Evolutionary conservation across 2,113 vertebrate species (phyloP).

Genomic region (Petrocephalus microphthalmus): DNA sequence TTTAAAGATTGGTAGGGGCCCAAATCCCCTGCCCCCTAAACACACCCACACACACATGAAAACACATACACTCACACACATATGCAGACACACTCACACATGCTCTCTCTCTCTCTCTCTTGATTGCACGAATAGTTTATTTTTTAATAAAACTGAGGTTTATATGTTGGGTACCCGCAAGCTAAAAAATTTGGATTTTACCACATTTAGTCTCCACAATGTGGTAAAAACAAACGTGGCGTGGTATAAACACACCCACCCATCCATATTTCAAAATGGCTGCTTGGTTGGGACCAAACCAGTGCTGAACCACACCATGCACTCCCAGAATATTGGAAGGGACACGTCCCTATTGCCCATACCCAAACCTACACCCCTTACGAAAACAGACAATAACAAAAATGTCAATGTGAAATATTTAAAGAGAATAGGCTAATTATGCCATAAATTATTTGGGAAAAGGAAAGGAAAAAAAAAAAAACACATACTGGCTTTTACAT

Average conservation of each 20-base stretch:
- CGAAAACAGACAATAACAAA: neutral
- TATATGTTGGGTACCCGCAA: neutral
- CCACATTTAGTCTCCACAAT: neutral
- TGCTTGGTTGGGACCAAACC: too few species aligned
- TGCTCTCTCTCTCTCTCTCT: too few species aligned
- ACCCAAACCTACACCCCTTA: neutral
- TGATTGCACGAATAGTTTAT: neutral
- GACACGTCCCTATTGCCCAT: neutral
- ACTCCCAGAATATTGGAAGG: neutral
- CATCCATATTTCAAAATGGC: too few species aligned
- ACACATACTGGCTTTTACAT: neutral
- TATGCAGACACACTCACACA: too few species aligned
- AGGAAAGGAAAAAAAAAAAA: neutral
- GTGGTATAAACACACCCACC: too few species aligned
- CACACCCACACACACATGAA: neutral
- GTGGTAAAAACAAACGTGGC: too few species aligned
- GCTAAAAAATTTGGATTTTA: too few species aligned
- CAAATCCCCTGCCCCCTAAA: neutral
- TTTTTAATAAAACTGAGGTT: neutral
- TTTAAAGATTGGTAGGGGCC: neutral
- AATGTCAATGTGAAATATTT: neutral
- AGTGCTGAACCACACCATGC: neutral
- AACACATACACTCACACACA: too few species aligned
- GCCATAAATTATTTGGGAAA: neutral
- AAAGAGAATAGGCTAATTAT: neutral